Conservation (phyloP, 2,888 invertebrate species). For the Nomada ruficornis region DNA sequence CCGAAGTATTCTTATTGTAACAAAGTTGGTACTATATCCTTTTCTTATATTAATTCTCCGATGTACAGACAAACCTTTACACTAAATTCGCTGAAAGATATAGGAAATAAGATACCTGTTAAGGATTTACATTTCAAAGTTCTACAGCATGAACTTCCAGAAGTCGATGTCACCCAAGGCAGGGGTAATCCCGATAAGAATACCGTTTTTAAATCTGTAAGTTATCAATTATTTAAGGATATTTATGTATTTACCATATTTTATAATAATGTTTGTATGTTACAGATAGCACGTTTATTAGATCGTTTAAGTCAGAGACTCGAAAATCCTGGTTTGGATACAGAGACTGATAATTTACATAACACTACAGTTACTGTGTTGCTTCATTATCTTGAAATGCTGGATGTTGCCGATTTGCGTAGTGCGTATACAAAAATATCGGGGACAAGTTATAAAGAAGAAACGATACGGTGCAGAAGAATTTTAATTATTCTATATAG, state of each 20-base stretch:
- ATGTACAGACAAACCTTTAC: slow-evolving; percentile 76
- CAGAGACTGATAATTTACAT: slow-evolving; percentile 81
- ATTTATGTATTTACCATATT: background rate
- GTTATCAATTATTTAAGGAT: slow-evolving; percentile 36
- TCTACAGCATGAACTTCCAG: slow-evolving; percentile 79
- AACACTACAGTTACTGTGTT: slow-evolving; percentile 83
- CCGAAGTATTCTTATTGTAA: background rate
- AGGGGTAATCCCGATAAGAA: slow-evolving; percentile 76
- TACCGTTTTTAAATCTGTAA: slow-evolving; percentile 77
- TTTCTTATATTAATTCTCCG: slow-evolving; percentile 10
- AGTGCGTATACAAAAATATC: slow-evolving; percentile 80
- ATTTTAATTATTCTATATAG: slow-evolving; percentile 3
- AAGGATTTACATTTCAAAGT: slow-evolving; percentile 68
- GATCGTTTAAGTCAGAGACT: slow-evolving; percentile 80
- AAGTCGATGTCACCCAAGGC: slow-evolving; percentile 79
- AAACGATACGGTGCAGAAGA: slow-evolving; percentile 86
- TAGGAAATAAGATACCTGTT: slow-evolving; percentile 60
- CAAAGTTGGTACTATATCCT: background rate
- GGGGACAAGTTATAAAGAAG: slow-evolving; percentile 91
- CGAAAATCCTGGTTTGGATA: slow-evolving; percentile 81
- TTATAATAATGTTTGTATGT: slow-evolving; percentile 27
- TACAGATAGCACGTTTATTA: slow-evolving; percentile 78
- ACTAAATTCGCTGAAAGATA: slow-evolving; percentile 73
- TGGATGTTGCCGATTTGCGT: slow-evolving; percentile 81
- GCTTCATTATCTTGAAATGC: slow-evolving; percentile 83